Evolutionary conservation across 2,888 invertebrate genomes (phyloP), one percentile per base, ranked within the genome.

Genomic region (Apamea epomidion): DNA sequence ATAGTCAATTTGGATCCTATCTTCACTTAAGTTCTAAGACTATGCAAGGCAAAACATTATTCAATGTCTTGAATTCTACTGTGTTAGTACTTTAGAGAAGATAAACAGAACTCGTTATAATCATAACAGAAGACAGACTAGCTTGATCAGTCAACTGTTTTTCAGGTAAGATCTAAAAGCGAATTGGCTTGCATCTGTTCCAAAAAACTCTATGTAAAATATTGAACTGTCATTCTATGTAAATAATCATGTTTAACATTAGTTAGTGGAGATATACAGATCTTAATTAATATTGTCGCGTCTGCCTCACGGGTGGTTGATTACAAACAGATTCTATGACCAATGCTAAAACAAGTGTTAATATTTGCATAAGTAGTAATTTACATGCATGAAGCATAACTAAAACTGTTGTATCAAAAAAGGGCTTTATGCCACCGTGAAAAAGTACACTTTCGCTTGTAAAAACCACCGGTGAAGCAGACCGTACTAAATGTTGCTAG

Each of bases 401-500:
- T 42, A 21, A 32, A 62, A 29, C 62, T 37, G 32, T 51, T 76
- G 54, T 80, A 62, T 32, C 32, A 77, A 75, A 79, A 79, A 82
- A 62, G 7, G 14, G n/a, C 60, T 76, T 60, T 80, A 86, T 62
- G 1, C n/a, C 51, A 54, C 60, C 29, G 62, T 37, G 7, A 70
- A n/a, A 82, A 73, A 68, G 75, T 77, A 75, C 54, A 88, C 48
- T 75, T 80, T 85, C 58, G 65, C 67, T 86, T 85, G 81, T 83
- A 83, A 45, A 42, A 67, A 77, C 79, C 84, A 72, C 77, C 76
- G 58, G 83, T 85, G 80, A 74, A 82, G 82, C 81, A 70, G 76
- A 80, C 78, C 68, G 74, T 62, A 70, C 70, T 88, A 81, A 89
- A 89, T 89, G 89, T 93, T 91, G 90, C 88, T 93, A 93, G 91